Base-by-base conservation (phyloP, 2,797 vertebrate genomes). In the Setipinna tenuifilis region DNA sequence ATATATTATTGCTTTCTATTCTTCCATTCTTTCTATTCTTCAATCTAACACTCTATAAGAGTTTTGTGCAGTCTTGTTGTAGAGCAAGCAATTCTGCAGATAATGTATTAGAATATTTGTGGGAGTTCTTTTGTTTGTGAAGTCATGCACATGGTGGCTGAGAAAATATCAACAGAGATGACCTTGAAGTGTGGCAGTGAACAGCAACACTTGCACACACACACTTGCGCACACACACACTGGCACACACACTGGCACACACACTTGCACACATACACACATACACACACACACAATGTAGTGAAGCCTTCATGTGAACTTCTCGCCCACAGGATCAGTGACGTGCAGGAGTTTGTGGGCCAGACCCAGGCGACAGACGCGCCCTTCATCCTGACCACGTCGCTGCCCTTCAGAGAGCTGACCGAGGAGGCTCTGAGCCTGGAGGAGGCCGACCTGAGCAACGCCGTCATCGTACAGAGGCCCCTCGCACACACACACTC, bases 391-490 rank as follows among this genome's bases (percentile, higher is more conserved):
- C 92, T 99, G 91, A 96, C 96, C 0, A 99, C 97, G 3, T 98
- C 98, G 0, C 94, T 97, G 83, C 98, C 98, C 0, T 94, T 93
- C 85, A 94, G 91, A 84, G 96, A 96, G 91, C 94, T 97, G 80
- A 93, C 10, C 25, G 94, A 98, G 0, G 95, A 95, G 89, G 94
- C 95, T 0, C 93, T 98, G 71, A 98, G 97, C 0, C 89, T 99
- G 4, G 95, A 96, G 82, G 97, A 98, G 91, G 98, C 97, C 0
- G 94, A 96, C 86, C 83, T 99, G 86, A 93, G 95, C 89, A 97
- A 99, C 0, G 94, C 97, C 0, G 98, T 98, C 81, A 95, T 99
- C 78, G 95, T 98, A 88, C 98, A 99, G 93, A 96, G 97, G 91
- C 95, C 96, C 85, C 91, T 92, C 87, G 95, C 50, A 14, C 50